A percentile compares a stretch with the other conserved stretches of the same genome.
Evolutionary conservation across 2,888 invertebrate species (phyloP).

Genomic region (Gymnocheta viridis): DNA sequence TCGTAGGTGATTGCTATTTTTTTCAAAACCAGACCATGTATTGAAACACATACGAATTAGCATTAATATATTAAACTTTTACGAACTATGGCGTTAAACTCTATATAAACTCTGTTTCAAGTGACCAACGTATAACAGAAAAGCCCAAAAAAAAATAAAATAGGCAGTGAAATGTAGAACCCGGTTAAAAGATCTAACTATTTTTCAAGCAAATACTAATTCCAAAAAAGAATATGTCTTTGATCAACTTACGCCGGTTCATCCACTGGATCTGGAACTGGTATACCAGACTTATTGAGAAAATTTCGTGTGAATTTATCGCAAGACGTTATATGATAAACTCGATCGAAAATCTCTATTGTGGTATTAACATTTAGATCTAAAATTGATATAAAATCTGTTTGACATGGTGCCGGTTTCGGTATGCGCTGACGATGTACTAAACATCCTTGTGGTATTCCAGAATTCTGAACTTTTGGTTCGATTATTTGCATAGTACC

Average conservation of each 20-base stretch:
- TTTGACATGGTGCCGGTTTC: conserved; percentile 87
- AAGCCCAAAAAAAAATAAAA: no score
- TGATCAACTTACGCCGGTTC: conserved; percentile 82
- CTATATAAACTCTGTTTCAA: no score
- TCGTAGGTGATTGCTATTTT: no score
- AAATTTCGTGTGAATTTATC: conserved; percentile 94
- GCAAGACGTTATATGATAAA: conserved; percentile 91
- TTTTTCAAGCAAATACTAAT: background rate
- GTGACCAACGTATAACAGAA: no score
- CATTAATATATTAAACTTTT: no score
- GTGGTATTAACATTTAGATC: conserved; percentile 93
- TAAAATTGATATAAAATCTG: conserved; percentile 90
- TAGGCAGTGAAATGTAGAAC: no score
- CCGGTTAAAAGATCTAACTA: background rate
- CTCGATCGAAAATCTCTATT: conserved; percentile 90
- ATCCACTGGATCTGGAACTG: conserved; percentile 88
- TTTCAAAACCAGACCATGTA: no score
- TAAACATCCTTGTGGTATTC: conserved; percentile 91
- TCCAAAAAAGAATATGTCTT: background rate
- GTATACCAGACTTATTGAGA: conserved; percentile 91
- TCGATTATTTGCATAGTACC: conserved; percentile 94
- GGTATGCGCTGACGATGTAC: conserved; percentile 92
- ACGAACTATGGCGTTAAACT: no score
- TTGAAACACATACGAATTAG: no score
- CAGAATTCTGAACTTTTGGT: conserved; percentile 91